Evolutionary conservation across 2,888 invertebrate species (phyloP).

Genomic region (Drosophila kuntzei): DNA sequence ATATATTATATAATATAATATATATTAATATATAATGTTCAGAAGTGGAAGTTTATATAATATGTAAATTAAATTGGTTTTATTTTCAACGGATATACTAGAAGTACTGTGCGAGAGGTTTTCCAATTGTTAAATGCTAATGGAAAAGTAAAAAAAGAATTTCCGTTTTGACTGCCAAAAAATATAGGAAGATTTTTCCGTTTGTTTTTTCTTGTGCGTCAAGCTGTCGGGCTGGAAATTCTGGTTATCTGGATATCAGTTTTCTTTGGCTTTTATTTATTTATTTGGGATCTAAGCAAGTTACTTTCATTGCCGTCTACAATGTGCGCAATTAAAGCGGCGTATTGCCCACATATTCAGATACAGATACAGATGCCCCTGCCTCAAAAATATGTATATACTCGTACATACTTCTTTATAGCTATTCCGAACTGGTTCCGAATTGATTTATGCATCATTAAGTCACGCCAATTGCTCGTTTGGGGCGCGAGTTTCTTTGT

Average conservation of each 20-base stretch:
- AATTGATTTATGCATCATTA: constrained; percentile 80
- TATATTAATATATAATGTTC: too few species aligned
- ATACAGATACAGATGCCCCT: constrained; percentile 24
- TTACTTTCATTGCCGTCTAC: constrained; percentile 69
- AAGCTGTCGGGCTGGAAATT: constrained; percentile 73
- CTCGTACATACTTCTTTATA: constrained; percentile 1
- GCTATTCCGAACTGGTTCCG: constrained; percentile 4
- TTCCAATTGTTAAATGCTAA: constrained; percentile 54
- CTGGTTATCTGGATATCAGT: constrained; percentile 73
- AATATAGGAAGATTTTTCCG: constrained; percentile 54
- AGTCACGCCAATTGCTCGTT: constrained; percentile 82
- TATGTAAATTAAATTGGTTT: too few species aligned
- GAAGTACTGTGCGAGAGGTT: constrained; percentile 20
- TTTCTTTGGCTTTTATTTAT: constrained; percentile 47
- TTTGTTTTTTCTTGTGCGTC: neutral
- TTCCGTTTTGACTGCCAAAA: constrained; percentile 52
- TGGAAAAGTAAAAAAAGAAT: constrained; percentile 63
- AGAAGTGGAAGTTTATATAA: too few species aligned
- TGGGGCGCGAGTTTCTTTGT: constrained; percentile 41
- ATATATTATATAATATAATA: too few species aligned
- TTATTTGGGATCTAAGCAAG: constrained; percentile 32
- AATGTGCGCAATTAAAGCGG: constrained; percentile 64
- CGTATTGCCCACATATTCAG: constrained; percentile 25
- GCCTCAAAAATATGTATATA: neutral
- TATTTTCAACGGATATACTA: neutral